Base-by-base conservation (phyloP, 2,888 invertebrate genomes). In the Orchestes rusci region DNA sequence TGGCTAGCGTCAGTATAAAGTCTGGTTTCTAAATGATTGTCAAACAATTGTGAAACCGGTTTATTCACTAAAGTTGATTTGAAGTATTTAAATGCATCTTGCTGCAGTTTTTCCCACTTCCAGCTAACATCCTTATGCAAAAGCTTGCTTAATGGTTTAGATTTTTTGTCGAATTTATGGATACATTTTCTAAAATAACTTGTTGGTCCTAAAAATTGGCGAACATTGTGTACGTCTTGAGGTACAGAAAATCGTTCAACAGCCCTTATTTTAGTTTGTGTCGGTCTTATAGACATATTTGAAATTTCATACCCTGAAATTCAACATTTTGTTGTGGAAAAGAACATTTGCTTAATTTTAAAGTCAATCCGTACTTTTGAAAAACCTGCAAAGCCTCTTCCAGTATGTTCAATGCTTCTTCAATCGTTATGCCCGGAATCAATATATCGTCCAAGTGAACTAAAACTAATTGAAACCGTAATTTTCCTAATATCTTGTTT, bases 401-500 rank as follows among this genome's bases (percentile, higher is more conserved):
- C 12, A 39, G 34, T 4, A 15, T 38, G 3, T 3, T n/a, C 13
- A 16, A 4, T 35, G 38, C 46, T 35, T 52, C 44, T 40, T 45
- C 13, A 28, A 48, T 32, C 3, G 39, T 44, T 20, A n/a, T 35
- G 1, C 43, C 38, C 1, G 55, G 54, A 27, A 54, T 50, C 4
- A 53, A 20, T n/a, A 54, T 43, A 38, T 54, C 51, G 33, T 54
- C 54, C 12, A 54, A 46, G 39, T 54, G 52, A 19, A 44, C 44
- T 13, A 51, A 38, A 3, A 39, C 43, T 29, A 17, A 40, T 2
- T 12, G 27, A 34, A 44, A 45, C 39, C 45, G 33, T 28, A 50
- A 13, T n/a, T 47, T 31, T 7, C 53, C 49, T 7, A 61, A 43
- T 2, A 53, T 49, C 7, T 45, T 44, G 38, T 61, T 58, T 43